A percentile compares a stretch with the other conserved stretches of the same genome.
These are phyloP conservation scores for Uria aalge DNA, from an alignment of 2,113 vertebrate genomes.

Conservation along the genomic window DNA sequence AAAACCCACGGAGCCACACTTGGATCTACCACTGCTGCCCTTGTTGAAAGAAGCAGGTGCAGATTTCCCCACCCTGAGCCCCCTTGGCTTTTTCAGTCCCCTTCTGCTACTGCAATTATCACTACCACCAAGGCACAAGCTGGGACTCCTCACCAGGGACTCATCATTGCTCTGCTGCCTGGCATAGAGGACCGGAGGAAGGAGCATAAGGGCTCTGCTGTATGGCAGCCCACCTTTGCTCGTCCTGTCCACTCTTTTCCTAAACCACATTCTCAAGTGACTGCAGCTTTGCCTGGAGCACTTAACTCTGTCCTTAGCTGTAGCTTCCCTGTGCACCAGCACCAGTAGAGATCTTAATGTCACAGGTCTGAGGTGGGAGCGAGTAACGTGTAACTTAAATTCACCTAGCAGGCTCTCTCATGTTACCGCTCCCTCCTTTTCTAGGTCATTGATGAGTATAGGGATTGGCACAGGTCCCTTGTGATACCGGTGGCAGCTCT, in stretches of 20 bases:
- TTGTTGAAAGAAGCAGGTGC: background rate
- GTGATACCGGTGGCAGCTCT: background rate
- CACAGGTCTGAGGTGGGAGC: background rate
- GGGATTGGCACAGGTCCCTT: background rate
- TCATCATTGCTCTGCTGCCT: background rate
- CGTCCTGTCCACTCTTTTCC: background rate
- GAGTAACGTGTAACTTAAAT: accelerated
- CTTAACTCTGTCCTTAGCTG: background rate
- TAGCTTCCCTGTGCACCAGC: background rate
- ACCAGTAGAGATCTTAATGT: accelerated
- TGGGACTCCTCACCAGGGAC: background rate
- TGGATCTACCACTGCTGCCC: background rate
- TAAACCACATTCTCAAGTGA: background rate
- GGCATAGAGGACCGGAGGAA: too few species aligned
- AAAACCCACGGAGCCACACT: accelerated
- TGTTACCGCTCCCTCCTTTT: background rate
- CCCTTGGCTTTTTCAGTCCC: background rate
- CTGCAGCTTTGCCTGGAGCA: background rate
- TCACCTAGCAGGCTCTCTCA: background rate
- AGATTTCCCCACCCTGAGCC: background rate
- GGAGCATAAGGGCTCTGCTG: accelerated
- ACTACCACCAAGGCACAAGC: background rate
- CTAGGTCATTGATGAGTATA: background rate
- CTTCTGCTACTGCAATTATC: background rate
- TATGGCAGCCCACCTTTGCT: background rate